Conservation (phyloP, 2,888 invertebrate genomes). For the Agrotis clavis region DNA sequence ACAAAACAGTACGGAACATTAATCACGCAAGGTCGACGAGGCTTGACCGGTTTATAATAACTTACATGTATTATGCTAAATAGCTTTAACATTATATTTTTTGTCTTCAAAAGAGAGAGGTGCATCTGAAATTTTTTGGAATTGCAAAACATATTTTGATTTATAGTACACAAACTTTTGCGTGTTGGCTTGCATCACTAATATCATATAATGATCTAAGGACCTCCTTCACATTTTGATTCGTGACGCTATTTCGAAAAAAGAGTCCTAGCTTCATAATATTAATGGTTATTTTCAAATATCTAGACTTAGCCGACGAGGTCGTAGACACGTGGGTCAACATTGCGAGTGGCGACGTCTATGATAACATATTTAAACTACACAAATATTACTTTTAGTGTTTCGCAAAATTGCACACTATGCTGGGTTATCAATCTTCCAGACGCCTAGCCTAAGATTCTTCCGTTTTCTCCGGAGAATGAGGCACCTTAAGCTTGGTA, state of each 20-base stretch:
- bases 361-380: not conserved
- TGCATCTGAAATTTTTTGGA: slow-evolving; percentile 33
- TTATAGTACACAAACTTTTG: slow-evolving; percentile 13
- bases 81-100: slow-evolving; percentile 15
- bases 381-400: not conserved
- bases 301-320: not conserved
- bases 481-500: no score
- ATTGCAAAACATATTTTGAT: slow-evolving; percentile 33
- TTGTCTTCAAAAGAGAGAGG: slow-evolving; percentile 24
- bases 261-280: not conserved
- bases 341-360: not conserved
- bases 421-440: no score
- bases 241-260: not conserved
- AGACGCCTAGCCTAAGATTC: no score
- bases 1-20: slow-evolving; percentile 29
- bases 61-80: slow-evolving; percentile 25
- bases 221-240: not conserved
- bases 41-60: slow-evolving; percentile 20
- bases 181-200: slow-evolving; percentile 8
- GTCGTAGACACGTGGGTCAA: not conserved
- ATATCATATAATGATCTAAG: not conserved
- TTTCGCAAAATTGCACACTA: not conserved
- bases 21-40: slow-evolving; percentile 15
- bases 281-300: slow-evolving; percentile 1
- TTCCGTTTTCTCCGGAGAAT: no score